These are phyloP conservation scores for Drosophila paulistorum DNA, from an alignment of 1,140 invertebrate genomes.

Conservation along the genomic window DNA sequence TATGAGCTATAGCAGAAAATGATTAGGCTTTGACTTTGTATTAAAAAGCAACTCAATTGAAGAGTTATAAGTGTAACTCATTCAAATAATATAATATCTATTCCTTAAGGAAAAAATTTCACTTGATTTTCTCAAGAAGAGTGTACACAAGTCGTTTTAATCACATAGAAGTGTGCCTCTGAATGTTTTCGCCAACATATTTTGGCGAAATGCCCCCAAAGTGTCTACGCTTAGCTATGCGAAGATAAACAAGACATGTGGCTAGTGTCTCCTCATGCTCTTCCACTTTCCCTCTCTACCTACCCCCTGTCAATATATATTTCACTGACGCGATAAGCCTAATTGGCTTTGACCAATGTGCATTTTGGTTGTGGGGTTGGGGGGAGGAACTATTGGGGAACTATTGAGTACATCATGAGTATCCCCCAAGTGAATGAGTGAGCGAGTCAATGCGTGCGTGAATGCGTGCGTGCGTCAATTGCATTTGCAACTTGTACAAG, in stretches of 20 bases:
- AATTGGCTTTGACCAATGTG: conserved; percentile 63
- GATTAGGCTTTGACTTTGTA: too few relatives aligned
- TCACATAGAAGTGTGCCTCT: too few relatives aligned
- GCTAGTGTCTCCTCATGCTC: conserved; percentile 47
- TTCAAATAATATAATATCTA: too few relatives aligned
- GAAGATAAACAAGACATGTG: conserved; percentile 67
- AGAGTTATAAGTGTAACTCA: too few relatives aligned
- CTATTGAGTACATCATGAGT: not conserved
- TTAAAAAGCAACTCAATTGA: too few relatives aligned
- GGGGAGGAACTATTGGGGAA: not conserved
- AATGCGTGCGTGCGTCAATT: conserved; percentile 32
- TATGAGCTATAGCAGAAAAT: too few relatives aligned
- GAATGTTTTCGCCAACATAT: conserved; percentile 32
- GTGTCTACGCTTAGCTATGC: conserved; percentile 45
- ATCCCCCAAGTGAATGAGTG: conserved; percentile 10
- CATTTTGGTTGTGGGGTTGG: not conserved
- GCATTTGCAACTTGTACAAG: conserved; percentile 29
- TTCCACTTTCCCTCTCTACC: not conserved
- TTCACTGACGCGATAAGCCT: conserved; percentile 66
- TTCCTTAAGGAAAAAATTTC: too few relatives aligned
- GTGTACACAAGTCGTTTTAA: not conserved
- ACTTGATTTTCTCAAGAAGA: not conserved
- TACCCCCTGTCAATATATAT: conserved; percentile 28
- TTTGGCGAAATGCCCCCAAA: conserved; percentile 55
- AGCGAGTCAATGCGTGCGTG: conserved; percentile 31